Evolutionary conservation across 2,797 vertebrate genomes (phyloP), one percentile per base, ranked within the genome.

Genomic region (Fundulus diaphanus): DNA sequence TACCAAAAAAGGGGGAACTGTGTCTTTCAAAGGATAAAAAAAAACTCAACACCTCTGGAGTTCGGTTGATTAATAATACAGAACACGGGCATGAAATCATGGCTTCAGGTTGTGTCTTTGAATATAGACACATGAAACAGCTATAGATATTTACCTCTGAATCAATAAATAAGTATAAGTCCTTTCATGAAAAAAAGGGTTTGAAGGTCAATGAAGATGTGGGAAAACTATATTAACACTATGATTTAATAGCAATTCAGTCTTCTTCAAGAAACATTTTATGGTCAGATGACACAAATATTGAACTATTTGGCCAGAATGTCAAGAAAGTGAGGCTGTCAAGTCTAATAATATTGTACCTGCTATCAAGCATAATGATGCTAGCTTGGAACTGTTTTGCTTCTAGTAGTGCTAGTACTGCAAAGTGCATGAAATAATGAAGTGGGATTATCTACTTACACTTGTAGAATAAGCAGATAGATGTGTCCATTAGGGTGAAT

Each of bases 31-130:
- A 16, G 69, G 35, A 66, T 7, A 71, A 56, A 72, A 72, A 56
- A 72, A 72, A 18, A 42, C 13, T 48, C 51, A n/a, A 31, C 52
- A 49, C 27, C 54, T 12, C 29, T 40, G 46, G 70, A 46, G 68
- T 35, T 52, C 18, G 29, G 46, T 29, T 24, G 5, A 27, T 15
- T 57, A 61, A 8, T 13, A 56, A n/a, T 18, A 29, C 2, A n/a
- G 42, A 24, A 57, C 27, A 24, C 33, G 29, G 29, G 27, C 48
- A 54, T 54, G 37, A 74, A 67, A 42, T 74, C 49, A 42, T 16
- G 51, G 65, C 65, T 75, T 22, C 65, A 68, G 51, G 37, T 68
- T 33, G 16, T 56, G 29, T 42, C 37, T 67, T 52, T 31, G 33
- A 20, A 66, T 44, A 52, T 22, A 67, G 42, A 40, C 24, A 69